A percentile compares a stretch with the other conserved stretches of the same genome.
Conservation (phyloP, 2,888 invertebrate genomes). For the Pachydiplax longipennis region DNA sequence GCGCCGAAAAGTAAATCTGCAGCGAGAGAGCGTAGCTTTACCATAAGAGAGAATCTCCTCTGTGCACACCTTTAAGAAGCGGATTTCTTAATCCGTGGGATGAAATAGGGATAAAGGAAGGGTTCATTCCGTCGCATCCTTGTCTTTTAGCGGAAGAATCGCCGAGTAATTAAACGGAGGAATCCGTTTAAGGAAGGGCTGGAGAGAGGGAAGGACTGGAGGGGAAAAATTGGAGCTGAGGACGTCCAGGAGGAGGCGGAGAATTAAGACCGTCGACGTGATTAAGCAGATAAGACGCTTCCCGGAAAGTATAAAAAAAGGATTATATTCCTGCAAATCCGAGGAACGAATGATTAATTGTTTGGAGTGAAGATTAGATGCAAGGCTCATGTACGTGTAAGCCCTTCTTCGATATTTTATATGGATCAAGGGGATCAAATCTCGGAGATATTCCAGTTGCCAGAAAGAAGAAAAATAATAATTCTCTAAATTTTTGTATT, state of each 20-base stretch:
- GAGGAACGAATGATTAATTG: too few relatives aligned
- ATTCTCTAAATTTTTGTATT: too few relatives aligned
- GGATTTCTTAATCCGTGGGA: background rate
- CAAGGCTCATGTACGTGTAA: too few relatives aligned
- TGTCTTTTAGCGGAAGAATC: background rate
- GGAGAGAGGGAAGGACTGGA: background rate
- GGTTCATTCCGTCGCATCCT: background rate
- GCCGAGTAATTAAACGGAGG: background rate
- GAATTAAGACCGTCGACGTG: background rate
- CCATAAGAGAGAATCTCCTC: background rate
- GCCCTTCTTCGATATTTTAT: too few relatives aligned
- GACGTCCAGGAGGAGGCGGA: background rate
- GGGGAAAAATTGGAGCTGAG: background rate
- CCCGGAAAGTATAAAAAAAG: background rate
- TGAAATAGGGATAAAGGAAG: background rate
- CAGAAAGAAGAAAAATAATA: too few relatives aligned
- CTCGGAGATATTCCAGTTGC: too few relatives aligned
- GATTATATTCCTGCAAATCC: background rate
- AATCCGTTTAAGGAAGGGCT: background rate
- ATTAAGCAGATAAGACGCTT: background rate
- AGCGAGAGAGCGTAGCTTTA: background rate
- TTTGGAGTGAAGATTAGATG: too few relatives aligned
- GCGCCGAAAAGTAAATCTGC: background rate
- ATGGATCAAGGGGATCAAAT: too few relatives aligned
- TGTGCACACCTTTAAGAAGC: background rate